Conservation (phyloP, 2,797 vertebrate genomes). For the Anisognathus igniventris region DNA sequence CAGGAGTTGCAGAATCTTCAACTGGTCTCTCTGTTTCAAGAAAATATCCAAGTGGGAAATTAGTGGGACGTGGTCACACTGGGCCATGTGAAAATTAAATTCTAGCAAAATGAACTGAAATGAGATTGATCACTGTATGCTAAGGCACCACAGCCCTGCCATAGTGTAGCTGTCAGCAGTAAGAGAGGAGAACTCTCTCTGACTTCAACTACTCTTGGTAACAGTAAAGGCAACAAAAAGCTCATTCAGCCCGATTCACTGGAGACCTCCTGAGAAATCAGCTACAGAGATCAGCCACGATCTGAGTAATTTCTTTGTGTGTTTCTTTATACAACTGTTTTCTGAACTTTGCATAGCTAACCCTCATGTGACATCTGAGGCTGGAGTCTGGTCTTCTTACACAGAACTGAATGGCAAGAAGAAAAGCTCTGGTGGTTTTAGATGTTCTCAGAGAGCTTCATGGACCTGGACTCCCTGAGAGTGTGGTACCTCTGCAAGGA, state of each 20-base stretch:
- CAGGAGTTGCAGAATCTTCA: slow-evolving; percentile 54
- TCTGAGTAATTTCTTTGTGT: slow-evolving; percentile 24
- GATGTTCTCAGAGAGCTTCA: neutral
- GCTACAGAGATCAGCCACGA: neutral
- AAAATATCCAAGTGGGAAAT: slow-evolving; percentile 65
- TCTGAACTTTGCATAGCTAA: slow-evolving; percentile 11
- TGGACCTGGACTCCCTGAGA: neutral
- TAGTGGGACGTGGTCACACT: slow-evolving; percentile 39
- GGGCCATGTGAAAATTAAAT: slow-evolving; percentile 58
- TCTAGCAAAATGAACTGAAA: slow-evolving; percentile 55
- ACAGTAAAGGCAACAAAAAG: slow-evolving; percentile 37
- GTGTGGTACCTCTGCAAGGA: neutral
- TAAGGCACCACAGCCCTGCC: neutral
- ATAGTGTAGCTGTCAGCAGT: slow-evolving; percentile 41
- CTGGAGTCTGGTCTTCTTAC: neutral
- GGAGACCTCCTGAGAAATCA: slow-evolving; percentile 37
- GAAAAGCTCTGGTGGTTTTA: neutral
- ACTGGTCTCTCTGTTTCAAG: slow-evolving; percentile 38
- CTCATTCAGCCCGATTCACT: slow-evolving; percentile 30
- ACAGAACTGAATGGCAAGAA: neutral
- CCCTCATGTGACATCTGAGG: neutral
- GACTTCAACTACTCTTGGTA: slow-evolving; percentile 33
- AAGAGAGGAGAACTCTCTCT: slow-evolving; percentile 13
- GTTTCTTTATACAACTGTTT: slow-evolving; percentile 16
- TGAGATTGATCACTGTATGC: slow-evolving; percentile 46